Percentiles rank a stretch among this genome's conserved stretches.
These are phyloP conservation scores for Helarctos malayanus DNA, from an alignment of 2,797 vertebrate species.

Conservation along the genomic window DNA sequence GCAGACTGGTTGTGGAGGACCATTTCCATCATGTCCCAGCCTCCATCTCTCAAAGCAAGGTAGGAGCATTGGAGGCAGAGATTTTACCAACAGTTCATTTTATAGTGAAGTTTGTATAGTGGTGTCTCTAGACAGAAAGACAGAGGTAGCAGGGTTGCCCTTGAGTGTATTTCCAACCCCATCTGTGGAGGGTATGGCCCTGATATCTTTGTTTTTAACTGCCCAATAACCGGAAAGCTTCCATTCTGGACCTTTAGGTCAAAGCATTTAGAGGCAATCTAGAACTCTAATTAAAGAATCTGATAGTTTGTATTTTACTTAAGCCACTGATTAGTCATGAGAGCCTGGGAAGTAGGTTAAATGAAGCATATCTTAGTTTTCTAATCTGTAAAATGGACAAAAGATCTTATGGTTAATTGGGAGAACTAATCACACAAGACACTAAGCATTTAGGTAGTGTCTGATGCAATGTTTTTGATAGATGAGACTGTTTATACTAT, in stretches of 20 bases:
- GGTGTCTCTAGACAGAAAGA: not conserved
- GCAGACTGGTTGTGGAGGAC: not conserved
- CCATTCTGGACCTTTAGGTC: not conserved
- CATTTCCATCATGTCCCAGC: not conserved
- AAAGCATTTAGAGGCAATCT: conserved; percentile 5
- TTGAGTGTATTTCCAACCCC: not conserved
- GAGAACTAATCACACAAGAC: not conserved
- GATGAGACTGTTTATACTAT: conserved; percentile 54
- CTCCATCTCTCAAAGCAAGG: not conserved
- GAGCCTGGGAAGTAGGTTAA: not conserved
- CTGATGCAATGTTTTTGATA: conserved; percentile 43
- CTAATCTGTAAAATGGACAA: conserved; percentile 31
- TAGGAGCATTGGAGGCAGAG: not conserved
- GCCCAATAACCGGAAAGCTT: not conserved
- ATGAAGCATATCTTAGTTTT: conserved; percentile 27
- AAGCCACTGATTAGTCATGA: conserved; percentile 16
- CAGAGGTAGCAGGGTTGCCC: not conserved
- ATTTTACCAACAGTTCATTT: not conserved
- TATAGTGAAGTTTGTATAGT: not conserved
- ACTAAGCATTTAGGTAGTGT: not conserved
- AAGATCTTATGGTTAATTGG: not conserved
- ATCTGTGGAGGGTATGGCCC: not conserved
- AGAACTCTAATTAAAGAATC: not conserved
- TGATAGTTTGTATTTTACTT: conserved; percentile 58
- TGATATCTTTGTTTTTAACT: conserved; percentile 23